Conservation (phyloP, 2,888 invertebrate species). For the Drosophila diplacantha region DNA sequence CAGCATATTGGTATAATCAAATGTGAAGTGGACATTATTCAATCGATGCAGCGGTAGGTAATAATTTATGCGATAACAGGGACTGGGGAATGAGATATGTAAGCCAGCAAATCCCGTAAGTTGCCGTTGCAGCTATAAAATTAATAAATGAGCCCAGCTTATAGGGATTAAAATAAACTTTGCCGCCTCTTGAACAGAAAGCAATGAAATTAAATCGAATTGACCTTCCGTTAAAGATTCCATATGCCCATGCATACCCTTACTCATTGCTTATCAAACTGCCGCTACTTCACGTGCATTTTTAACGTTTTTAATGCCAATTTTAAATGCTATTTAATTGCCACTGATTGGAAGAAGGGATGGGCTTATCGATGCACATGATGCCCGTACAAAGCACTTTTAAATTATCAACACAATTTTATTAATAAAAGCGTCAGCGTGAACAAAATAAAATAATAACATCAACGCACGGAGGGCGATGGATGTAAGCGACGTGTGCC, state of each 20-base stretch:
- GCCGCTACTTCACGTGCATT: slow-evolving; percentile 31
- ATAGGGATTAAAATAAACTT: background rate
- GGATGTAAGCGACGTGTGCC: slow-evolving; percentile 34
- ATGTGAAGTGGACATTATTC: slow-evolving; percentile 39
- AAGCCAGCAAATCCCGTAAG: slow-evolving; percentile 3
- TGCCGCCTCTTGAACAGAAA: background rate
- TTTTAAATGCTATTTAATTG: slow-evolving; percentile 66
- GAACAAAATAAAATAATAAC: slow-evolving; percentile 10
- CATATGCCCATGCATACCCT: slow-evolving; percentile 17
- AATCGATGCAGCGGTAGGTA: slow-evolving; percentile 31
- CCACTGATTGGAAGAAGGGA: slow-evolving; percentile 22
- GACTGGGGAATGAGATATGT: background rate
- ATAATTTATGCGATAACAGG: slow-evolving; percentile 38
- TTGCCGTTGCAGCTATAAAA: background rate
- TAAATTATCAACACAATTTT: slow-evolving; percentile 59
- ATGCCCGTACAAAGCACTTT: slow-evolving; percentile 64
- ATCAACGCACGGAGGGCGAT: background rate
- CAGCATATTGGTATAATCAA: slow-evolving; percentile 49
- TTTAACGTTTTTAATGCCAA: slow-evolving; percentile 43
- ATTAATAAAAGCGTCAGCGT: slow-evolving; percentile 49
- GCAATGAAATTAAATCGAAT: background rate
- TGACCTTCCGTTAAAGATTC: background rate
- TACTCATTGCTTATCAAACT: slow-evolving; percentile 20
- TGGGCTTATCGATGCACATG: slow-evolving; percentile 65
- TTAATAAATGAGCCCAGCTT: slow-evolving; percentile 1